A percentile compares a stretch with the other conserved stretches of the same genome.
These are phyloP conservation scores for Zaprionus taronus DNA, from an alignment of 1,140 invertebrate genomes.

Conservation along the genomic window DNA sequence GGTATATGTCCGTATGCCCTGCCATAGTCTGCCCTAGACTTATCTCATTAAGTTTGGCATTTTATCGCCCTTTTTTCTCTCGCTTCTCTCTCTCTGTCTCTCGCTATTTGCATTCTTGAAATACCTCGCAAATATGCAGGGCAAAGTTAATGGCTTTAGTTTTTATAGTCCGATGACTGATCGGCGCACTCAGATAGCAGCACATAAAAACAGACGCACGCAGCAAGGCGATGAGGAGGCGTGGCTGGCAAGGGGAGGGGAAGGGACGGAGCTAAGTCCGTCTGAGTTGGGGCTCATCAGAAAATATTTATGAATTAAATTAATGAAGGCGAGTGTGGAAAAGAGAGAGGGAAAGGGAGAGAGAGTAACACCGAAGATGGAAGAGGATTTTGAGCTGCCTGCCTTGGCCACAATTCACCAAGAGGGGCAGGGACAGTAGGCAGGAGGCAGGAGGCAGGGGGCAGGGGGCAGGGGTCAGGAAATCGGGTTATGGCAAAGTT, in stretches of 20 bases:
- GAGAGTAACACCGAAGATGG: neutral
- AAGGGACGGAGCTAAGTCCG: neutral
- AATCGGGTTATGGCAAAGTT: constrained; percentile 23
- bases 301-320: constrained; percentile 24
- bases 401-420: neutral
- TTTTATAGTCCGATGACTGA: constrained; percentile 16
- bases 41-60: neutral
- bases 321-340: constrained; percentile 12
- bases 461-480: neutral
- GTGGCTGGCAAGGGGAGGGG: neutral
- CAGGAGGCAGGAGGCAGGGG: neutral
- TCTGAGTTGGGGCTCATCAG: constrained; percentile 4
- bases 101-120: neutral
- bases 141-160: constrained; percentile 23
- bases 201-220: constrained; percentile 23
- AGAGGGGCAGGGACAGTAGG: neutral
- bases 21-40: neutral
- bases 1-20: neutral
- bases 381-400: neutral
- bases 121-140: neutral
- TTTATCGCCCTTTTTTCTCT: neutral
- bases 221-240: no score
- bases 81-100: neutral
- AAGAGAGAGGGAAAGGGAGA: neutral
- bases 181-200: constrained; percentile 14